Conservation (phyloP, 64 coral and sea anemone genomes). For the Actinia tenebrosa region DNA sequence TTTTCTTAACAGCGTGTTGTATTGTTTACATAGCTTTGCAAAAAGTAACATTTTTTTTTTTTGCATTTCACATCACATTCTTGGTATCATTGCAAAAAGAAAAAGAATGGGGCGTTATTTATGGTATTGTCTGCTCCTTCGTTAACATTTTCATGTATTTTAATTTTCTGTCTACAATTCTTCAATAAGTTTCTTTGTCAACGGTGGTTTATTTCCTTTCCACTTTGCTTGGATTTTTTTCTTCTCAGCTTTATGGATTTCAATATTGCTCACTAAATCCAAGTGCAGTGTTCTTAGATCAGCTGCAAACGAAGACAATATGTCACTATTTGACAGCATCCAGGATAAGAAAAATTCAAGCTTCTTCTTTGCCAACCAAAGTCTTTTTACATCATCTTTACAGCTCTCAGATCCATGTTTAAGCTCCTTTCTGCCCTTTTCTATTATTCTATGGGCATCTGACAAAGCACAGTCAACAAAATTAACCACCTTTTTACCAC, state of each 20-base stretch:
- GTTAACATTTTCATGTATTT: too few relatives aligned
- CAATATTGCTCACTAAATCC: slow-evolving; percentile 11
- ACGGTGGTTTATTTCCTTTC: neutral
- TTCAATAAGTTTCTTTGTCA: neutral
- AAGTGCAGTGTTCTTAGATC: slow-evolving; percentile 27
- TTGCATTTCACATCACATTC: too few relatives aligned
- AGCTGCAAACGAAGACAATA: slow-evolving; percentile 34
- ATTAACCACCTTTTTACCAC: neutral
- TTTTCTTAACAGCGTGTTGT: too few relatives aligned
- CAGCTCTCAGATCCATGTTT: slow-evolving; percentile 27
- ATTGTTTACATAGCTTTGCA: too few relatives aligned
- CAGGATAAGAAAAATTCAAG: slow-evolving; percentile 74
- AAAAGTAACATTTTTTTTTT: too few relatives aligned
- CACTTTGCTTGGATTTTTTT: neutral
- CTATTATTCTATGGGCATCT: slow-evolving; percentile 64
- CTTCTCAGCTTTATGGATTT: slow-evolving; percentile 27
- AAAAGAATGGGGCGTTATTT: too few relatives aligned
- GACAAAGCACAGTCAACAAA: slow-evolving; percentile 75
- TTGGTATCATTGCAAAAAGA: too few relatives aligned
- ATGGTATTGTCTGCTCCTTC: too few relatives aligned
- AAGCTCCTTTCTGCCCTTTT: slow-evolving; percentile 22
- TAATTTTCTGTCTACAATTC: neutral
- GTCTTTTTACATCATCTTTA: slow-evolving; percentile 40
- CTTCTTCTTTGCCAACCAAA: slow-evolving; percentile 97
- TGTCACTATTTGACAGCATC: slow-evolving; percentile 48